Evolutionary conservation across 2,113 vertebrate species (phyloP), one percentile per base, ranked within the genome.

Genomic region (Rostratula benghalensis): DNA sequence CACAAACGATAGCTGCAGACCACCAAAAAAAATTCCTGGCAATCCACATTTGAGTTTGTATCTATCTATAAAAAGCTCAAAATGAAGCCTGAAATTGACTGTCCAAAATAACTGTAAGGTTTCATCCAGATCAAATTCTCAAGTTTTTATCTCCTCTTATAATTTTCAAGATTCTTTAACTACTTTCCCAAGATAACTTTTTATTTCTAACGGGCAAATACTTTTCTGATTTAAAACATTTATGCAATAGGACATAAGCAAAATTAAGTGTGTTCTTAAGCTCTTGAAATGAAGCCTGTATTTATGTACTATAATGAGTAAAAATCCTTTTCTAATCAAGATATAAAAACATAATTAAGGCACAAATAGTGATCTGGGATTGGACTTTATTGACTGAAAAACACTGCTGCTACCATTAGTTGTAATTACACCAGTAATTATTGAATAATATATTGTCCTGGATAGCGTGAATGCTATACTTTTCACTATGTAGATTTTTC

Each of bases 91-190:
- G 22, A 31, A 71, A 25, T 6, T 61, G 33, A 80, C 48, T 46
- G 21, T 48, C 37, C 53, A 81, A 43, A 60, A 41, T 70, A 46
- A 37, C 37, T 61, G 12, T 35, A 63, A 64, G 64, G 2, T 64
- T 89, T 83, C 56, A 50, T 14, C 24, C 31, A 53, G 33, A 88
- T 18, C 10, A 21, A 59, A 64, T 48, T 76, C 27, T 59, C 18
- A 33, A 5, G 0, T 1, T 59, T 74, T 80, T 76, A 54, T 11
- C 15, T 68, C 3, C 25, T 73, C 7, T 50, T 46, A 22, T 0
- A 6, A 39, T 63, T 57, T 75, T 35, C 46, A 76, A 57, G 35
- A 33, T 77, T 93, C 5, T 13, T 77, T 77, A 57, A 50, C 27
- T 10, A 25, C 68, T 84, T 60, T 31, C 24, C 22, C 24, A 82